Conservation (phyloP, 2,797 vertebrate species). For the Taeniopygia guttata region DNA sequence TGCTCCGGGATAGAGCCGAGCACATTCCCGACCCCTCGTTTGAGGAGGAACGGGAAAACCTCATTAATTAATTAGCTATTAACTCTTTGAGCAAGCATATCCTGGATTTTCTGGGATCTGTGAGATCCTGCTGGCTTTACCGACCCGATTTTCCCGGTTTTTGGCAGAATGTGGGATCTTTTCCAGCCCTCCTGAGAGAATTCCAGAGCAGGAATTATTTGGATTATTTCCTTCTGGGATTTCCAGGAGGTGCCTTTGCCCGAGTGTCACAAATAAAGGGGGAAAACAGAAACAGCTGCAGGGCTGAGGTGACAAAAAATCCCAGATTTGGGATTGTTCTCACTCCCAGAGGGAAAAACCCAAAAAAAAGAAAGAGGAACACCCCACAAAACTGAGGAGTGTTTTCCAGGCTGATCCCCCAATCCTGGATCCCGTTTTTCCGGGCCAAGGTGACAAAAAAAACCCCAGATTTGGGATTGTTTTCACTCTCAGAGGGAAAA, state of each 20-base stretch:
- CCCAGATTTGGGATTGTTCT: background rate
- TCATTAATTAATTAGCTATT: background rate
- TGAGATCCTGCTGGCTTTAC: rapidly evolving
- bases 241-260: background rate
- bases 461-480: too few relatives aligned
- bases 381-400: background rate
- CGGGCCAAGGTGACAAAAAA: too few relatives aligned
- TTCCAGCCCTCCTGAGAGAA: background rate
- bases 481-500: too few relatives aligned
- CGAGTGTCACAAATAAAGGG: background rate
- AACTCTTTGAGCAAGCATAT: rapidly evolving
- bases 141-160: rapidly evolving
- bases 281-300: background rate
- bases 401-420: background rate
- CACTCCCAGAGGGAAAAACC: background rate
- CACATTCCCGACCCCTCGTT: rapidly evolving
- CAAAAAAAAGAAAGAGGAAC: background rate
- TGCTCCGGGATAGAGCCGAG: rapidly evolving
- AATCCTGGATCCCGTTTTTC: background rate
- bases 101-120: background rate
- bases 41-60: background rate
- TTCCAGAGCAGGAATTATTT: background rate
- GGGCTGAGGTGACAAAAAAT: background rate
- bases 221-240: background rate
- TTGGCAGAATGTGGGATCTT: background rate